phyloP scores from a whole-genome alignment of 1,140 invertebrate species.

The Lepidurus apus region DNA sequence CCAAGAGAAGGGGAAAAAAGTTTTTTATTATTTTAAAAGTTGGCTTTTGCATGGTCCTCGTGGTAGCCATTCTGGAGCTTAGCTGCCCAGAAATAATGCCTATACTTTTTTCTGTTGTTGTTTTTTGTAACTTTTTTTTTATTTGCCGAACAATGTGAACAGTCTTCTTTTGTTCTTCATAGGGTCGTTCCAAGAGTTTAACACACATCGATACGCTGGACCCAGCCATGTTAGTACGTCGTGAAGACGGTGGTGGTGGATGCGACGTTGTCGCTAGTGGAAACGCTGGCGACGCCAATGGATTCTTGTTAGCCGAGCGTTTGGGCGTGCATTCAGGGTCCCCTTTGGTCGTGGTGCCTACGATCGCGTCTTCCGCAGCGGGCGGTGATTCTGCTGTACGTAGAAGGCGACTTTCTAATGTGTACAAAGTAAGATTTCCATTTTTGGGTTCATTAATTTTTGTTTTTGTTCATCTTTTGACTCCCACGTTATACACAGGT shows the following conservation, averaged over 20 bases:
- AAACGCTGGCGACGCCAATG: slow-evolving; percentile 13
- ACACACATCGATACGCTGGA: slow-evolving; percentile 58
- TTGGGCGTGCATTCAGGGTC: slow-evolving; percentile 24
- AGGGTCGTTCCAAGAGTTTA: slow-evolving; percentile 59
- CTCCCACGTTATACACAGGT: slow-evolving; percentile 49
- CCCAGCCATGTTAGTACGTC: slow-evolving; percentile 51
- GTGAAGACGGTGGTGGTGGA: slow-evolving; percentile 42
- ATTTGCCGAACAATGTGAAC: not conserved
- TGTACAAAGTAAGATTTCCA: slow-evolving; percentile 36
- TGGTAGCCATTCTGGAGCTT: not conserved
- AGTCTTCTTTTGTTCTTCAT: slow-evolving; percentile 38
- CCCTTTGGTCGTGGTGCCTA: not conserved
- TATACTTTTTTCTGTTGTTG: not conserved
- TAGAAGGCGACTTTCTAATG: slow-evolving; percentile 34
- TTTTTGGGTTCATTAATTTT: slow-evolving; percentile 16
- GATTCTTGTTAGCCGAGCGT: slow-evolving; percentile 24
- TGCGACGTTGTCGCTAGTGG: slow-evolving; percentile 33
- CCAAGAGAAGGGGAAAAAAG: not conserved
- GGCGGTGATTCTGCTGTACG: slow-evolving; percentile 25
- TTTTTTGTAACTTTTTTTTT: not conserved
- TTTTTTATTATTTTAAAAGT: not conserved
- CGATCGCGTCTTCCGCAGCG: not conserved
- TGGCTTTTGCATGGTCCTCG: not conserved
- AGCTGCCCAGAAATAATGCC: not conserved
- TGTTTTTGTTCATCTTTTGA: not conserved